Evolutionary conservation across 2,888 invertebrate species (phyloP), one percentile per base, ranked within the genome.

Genomic region (Acrobasis suavella): DNA sequence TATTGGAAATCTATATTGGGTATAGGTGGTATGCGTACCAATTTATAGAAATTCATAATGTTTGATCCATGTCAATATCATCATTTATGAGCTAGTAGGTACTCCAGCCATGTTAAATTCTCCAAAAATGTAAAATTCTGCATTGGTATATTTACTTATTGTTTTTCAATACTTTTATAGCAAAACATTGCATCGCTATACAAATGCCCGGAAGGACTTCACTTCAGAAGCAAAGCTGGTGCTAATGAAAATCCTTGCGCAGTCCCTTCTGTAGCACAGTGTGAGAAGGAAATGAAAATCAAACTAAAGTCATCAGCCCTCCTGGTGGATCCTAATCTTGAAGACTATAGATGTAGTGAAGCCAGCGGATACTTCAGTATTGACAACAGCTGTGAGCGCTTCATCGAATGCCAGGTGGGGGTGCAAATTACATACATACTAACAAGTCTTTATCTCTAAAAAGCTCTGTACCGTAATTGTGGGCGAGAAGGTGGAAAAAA

Each of bases 381-480:
- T 15, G 54, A 54, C 15, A 15, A 10, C 14, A 15, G 37, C 14
- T 54, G 54, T 38, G 54, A 54, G 15, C 54, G 37, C 1, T 54
- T 54, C 10, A 37, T 54, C 38, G 54, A 54, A 32, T 54, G 54
- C 15, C 10, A 54, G 54, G 54, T 54, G 9, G 12, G 52, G 7
- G 32, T 32, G 8, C 32, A 32, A n/a, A 8, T 32, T 32, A 32
- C 22, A 22, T 22, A 22, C 3, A 22, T 22, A 22, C 22, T 22
- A 22, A 2, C 3, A 22, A 22, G 22, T 22, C 22, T 22, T 22
- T 22, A 22, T 22, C 22, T 3, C 22, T n/a, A n/a, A n/a, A n/a
- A n/a, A n/a, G n/a, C n/a, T n/a, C n/a, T n/a, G 1, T 22, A 22
- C 2, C 22, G 22, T 22, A 3, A 22, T 22, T 1, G 3, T 22